Evolutionary conservation across 2,113 vertebrate genomes (phyloP), one percentile per base, ranked within the genome.

Genomic region (Fregata magnificens): DNA sequence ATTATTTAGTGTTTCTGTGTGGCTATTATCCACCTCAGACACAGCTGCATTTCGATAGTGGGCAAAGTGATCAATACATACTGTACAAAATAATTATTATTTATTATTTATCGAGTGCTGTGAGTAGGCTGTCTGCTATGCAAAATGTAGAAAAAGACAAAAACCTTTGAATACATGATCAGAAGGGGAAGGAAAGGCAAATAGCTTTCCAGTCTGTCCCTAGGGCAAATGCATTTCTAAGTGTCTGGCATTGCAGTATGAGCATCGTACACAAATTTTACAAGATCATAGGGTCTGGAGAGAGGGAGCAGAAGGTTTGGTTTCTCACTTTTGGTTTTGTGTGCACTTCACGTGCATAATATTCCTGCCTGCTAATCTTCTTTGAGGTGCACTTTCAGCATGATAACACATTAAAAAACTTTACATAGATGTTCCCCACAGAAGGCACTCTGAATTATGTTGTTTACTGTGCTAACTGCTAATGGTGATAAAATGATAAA

Each of bases 31-130:
- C 63, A 93, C 73, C 80, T 90, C 73, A 69, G 77, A 82, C 14
- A 69, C 85, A 86, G 86, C 50, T 95, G 82, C 66, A 49, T 93
- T 97, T 96, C 0, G 5, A 82, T 59, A 88, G 82, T 50, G 79
- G 69, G 47, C n/a, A 91, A 87, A 91, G 49, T 86, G 89, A 97
- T 98, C 94, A 92, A 94, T 95, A 93, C 13, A 10, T 38, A 61
- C 36, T 71, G 69, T 95, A 72, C 72, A 79, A 78, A 90, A 83
- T 82, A 93, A 95, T 93, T 55, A 89, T 88, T 87, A 92, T 96
- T 95, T 94, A 95, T 90, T 81, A 93, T 84, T 96, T 94, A 93
- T 88, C 5, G 59, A 88, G 38, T 56, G 61, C 56, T 76, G 58
- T 2, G 13, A 78, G 36, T 88, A 63, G 79, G 71, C 82, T 95